Conservation (phyloP, 1,140 invertebrate species). For the Chironomus tepperi region DNA sequence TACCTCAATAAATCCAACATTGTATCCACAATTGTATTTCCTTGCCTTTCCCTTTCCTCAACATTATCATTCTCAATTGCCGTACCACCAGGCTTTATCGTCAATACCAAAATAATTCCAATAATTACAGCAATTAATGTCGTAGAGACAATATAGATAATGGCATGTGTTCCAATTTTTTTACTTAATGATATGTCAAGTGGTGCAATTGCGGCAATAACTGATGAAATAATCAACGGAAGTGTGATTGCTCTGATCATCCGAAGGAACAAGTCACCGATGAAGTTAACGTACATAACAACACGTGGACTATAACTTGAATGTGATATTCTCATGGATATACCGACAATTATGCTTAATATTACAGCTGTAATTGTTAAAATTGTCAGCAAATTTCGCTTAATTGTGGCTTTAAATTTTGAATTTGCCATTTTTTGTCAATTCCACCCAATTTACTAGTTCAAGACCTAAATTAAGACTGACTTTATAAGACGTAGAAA, state of each 20-base stretch:
- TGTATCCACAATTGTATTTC: slow-evolving; percentile 69
- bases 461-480: too few relatives aligned
- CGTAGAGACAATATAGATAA: slow-evolving; percentile 67
- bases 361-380: background rate
- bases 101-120: slow-evolving; percentile 60
- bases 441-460: too few relatives aligned
- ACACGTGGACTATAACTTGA: background rate
- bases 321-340: background rate
- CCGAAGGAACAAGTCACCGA: background rate
- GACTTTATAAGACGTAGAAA: too few relatives aligned
- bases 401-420: background rate
- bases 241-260: background rate
- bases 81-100: slow-evolving; percentile 59
- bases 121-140: slow-evolving; percentile 65
- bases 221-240: too few relatives aligned
- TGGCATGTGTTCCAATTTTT: slow-evolving; percentile 56
- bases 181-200: slow-evolving; percentile 56
- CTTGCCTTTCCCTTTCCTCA: slow-evolving; percentile 29
- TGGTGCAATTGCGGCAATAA: slow-evolving; percentile 59
- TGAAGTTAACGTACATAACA: background rate
- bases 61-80: slow-evolving; percentile 30
- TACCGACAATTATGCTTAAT: background rate
- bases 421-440: too few relatives aligned
- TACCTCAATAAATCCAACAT: slow-evolving; percentile 70
- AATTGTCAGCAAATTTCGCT: background rate